Percentiles rank a stretch among this genome's conserved stretches.
Evolutionary conservation across 2,797 vertebrate genomes (phyloP).

Genomic region (Hippocampus kuda): DNA sequence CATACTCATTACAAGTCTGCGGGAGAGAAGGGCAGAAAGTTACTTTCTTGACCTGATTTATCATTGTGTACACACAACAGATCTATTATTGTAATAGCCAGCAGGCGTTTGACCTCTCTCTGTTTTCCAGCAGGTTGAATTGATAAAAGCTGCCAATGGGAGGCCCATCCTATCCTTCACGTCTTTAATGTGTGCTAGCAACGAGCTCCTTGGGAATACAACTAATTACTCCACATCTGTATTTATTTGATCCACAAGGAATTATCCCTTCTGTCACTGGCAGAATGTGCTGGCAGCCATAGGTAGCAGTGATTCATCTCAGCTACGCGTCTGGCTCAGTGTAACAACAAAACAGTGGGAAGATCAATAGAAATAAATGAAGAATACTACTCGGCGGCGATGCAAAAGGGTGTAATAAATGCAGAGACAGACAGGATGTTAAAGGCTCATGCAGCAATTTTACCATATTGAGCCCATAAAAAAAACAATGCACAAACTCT

Average conservation of each 20-base stretch:
- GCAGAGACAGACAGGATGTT: conserved; percentile 19
- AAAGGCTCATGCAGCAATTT: conserved; percentile 25
- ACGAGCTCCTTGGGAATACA: conserved; percentile 96
- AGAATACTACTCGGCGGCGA: conserved; percentile 46
- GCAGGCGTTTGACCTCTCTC: conserved; percentile 89
- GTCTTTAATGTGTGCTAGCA: conserved; percentile 87
- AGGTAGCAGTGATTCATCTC: conserved; percentile 91
- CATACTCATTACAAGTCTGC: conserved; percentile 61
- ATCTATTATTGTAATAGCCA: conserved; percentile 89
- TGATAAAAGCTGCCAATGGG: conserved; percentile 96
- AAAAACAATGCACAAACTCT: conserved; percentile 11
- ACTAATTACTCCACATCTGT: conserved; percentile 99
- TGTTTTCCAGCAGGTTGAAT: conserved; percentile 94
- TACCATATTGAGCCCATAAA: conserved; percentile 27
- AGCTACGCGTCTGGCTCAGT: conserved; percentile 84
- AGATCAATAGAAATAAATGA: conserved; percentile 84
- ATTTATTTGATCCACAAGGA: conserved; percentile 98
- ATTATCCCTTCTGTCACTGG: conserved; percentile 98
- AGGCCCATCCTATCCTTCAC: conserved; percentile 84
- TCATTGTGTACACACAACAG: conserved; percentile 70
- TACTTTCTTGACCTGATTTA: conserved; percentile 60
- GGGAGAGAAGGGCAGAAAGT: conserved; percentile 16
- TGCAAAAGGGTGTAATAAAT: conserved; percentile 33
- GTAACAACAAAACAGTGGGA: conserved; percentile 78
- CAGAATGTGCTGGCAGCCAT: conserved; percentile 86